These are phyloP conservation scores for Mesorhabditis belari DNA, from an alignment of 2,888 invertebrate species.

Conservation along the genomic window DNA sequence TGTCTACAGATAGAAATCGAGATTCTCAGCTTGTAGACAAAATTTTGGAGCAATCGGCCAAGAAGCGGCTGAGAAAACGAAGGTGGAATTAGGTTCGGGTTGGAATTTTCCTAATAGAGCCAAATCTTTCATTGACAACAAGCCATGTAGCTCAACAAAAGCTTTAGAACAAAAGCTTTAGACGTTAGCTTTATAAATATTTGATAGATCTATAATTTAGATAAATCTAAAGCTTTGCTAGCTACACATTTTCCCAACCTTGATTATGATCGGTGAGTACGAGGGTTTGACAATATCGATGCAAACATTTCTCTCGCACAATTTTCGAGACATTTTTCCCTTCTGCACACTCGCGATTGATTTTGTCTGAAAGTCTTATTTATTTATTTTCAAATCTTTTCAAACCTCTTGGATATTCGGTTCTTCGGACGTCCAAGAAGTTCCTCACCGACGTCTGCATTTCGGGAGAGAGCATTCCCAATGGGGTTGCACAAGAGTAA, in stretches of 20 bases:
- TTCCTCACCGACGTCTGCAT: constrained; percentile 33
- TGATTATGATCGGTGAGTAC: constrained; percentile 41
- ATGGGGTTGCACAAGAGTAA: constrained; percentile 35
- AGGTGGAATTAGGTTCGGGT: too few species aligned
- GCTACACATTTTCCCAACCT: constrained; percentile 12
- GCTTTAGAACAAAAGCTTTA: too few species aligned
- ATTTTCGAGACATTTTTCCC: constrained; percentile 33
- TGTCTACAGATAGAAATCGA: too few species aligned
- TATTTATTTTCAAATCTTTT: background rate
- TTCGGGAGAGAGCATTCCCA: constrained; percentile 23
- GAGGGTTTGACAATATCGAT: constrained; percentile 43
- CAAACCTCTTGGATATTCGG: constrained; percentile 30
- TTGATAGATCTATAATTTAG: too few species aligned
- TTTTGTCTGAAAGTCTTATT: constrained; percentile 18
- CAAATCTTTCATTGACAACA: too few species aligned
- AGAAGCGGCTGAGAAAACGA: too few species aligned
- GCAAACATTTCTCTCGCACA: constrained; percentile 34
- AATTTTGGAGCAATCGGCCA: too few species aligned
- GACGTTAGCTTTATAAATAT: too few species aligned
- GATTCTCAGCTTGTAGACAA: too few species aligned
- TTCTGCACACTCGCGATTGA: constrained; percentile 31
- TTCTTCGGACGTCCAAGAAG: constrained; percentile 40
- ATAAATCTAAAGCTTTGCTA: too few species aligned
- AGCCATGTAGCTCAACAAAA: too few species aligned
- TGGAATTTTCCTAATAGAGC: too few species aligned